phyloP scores from a whole-genome alignment of 2,113 vertebrate species.

The Chionis minor region DNA sequence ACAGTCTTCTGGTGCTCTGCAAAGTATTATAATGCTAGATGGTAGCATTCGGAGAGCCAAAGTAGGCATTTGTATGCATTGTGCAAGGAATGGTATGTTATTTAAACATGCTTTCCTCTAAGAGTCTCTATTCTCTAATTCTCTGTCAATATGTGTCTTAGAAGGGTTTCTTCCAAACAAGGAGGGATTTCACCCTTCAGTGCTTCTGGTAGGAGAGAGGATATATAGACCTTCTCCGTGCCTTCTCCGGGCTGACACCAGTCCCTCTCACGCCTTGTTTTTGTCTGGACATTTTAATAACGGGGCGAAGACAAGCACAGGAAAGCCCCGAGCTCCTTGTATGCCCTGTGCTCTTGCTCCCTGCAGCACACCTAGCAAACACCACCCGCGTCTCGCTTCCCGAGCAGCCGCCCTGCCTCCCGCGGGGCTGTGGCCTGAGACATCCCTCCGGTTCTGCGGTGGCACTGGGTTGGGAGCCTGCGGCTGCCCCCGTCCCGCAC shows the following conservation, averaged over 20 bases:
- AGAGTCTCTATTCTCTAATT: background rate
- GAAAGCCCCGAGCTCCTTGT: background rate
- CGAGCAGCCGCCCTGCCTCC: background rate
- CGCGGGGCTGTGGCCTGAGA: fast-evolving
- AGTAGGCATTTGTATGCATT: background rate
- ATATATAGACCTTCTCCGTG: background rate
- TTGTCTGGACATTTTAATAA: background rate
- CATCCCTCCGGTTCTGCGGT: background rate
- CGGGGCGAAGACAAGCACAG: background rate
- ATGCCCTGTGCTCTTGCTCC: background rate
- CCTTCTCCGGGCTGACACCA: background rate
- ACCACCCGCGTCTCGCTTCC: background rate
- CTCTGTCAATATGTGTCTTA: background rate
- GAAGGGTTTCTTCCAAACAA: background rate
- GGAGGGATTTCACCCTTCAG: background rate
- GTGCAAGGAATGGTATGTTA: background rate
- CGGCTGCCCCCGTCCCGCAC: background rate
- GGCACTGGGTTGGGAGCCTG: background rate
- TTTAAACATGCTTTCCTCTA: background rate
- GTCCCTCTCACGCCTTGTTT: background rate
- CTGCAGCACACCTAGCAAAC: background rate
- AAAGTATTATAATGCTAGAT: background rate
- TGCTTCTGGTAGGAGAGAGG: background rate
- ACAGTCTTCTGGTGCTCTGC: background rate
- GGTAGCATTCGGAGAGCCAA: background rate